These are phyloP conservation scores for Cyprinodon diabolis DNA, from an alignment of 2,797 vertebrate genomes.

Conservation along the genomic window DNA sequence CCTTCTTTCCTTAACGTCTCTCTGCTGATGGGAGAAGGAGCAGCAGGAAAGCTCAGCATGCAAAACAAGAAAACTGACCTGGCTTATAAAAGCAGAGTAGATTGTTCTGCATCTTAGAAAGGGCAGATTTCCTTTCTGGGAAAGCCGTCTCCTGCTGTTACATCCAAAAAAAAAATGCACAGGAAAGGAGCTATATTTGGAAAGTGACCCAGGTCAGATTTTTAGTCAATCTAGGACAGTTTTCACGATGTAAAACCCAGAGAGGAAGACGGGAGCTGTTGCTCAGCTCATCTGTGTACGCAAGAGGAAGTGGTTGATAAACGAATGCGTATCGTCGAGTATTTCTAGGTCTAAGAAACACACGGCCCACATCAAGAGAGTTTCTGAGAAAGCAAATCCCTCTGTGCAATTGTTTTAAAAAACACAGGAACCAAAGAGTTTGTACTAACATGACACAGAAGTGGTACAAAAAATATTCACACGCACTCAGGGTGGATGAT, in stretches of 20 bases:
- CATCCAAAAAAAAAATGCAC: slow-evolving; percentile 52
- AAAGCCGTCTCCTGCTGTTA: slow-evolving; percentile 50
- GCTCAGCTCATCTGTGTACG: slow-evolving; percentile 14
- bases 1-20: background rate
- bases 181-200: slow-evolving; percentile 73
- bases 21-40: background rate
- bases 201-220: slow-evolving; percentile 67
- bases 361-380: slow-evolving; percentile 18
- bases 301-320: slow-evolving; percentile 45
- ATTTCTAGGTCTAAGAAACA: slow-evolving; percentile 6
- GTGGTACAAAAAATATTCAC: slow-evolving; percentile 10
- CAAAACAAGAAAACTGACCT: background rate
- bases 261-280: slow-evolving; percentile 33
- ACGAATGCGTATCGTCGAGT: slow-evolving; percentile 3
- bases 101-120: slow-evolving; percentile 27
- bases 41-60: background rate
- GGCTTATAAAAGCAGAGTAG: slow-evolving; percentile 12
- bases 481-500: no score
- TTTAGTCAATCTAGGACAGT: slow-evolving; percentile 73
- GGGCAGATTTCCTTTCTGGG: slow-evolving; percentile 32
- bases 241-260: slow-evolving; percentile 45
- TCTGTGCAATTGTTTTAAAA: slow-evolving; percentile 12
- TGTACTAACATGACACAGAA: slow-evolving; percentile 23
- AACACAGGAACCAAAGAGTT: slow-evolving; percentile 19
- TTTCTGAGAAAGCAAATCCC: slow-evolving; percentile 45